Base-by-base conservation (phyloP, 2,888 invertebrate species). In the Elegia similella region DNA sequence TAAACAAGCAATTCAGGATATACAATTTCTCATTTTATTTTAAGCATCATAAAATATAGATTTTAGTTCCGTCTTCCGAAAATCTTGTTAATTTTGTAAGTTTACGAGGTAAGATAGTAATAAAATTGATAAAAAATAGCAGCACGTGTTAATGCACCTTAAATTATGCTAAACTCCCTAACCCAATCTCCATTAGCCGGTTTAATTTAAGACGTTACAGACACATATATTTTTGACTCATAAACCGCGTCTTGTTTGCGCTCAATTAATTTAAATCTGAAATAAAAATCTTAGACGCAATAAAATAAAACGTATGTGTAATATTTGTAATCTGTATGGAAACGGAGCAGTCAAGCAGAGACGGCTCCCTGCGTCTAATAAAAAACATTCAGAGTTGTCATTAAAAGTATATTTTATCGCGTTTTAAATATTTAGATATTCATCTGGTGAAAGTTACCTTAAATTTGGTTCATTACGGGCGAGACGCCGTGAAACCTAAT, bases 391-490 rank as follows among this genome's bases (percentile, higher is more conserved):
- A 75, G 83, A 78, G 78, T 81, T 78, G 76, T 71, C 89, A 84
- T 91, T 89, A 90, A 90, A 85, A 86, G 76, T 81, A 86, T 88
- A 87, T 84, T 89, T 90, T 89, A 90, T 90, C 83, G 82, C 73
- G 73, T 88, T 90, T 89, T 85, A 88, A 88, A 88, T 87, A 88
- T 86, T 86, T 82, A 87, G 88, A 90, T 89, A 88, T 78, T 80
- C 77, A 89, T 90, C 88, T 84, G 80, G 87, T 76, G 89, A 89
- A 88, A 90, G 88, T 87, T 80, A 82, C 79, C 76, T 82, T 79
- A 75, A 77, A 82, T 84, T 84, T 75, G 72, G 82, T 84, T 86
- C 84, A 82, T 89, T 87, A 88, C 80, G 66, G 69, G 62, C 61
- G 65, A 64, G 64, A 67, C 54, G 61, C 75, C 78, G 78, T 85